Evolutionary conservation across 2,797 vertebrate genomes (phyloP).

Genomic region (Myiotriccus ornatus): DNA sequence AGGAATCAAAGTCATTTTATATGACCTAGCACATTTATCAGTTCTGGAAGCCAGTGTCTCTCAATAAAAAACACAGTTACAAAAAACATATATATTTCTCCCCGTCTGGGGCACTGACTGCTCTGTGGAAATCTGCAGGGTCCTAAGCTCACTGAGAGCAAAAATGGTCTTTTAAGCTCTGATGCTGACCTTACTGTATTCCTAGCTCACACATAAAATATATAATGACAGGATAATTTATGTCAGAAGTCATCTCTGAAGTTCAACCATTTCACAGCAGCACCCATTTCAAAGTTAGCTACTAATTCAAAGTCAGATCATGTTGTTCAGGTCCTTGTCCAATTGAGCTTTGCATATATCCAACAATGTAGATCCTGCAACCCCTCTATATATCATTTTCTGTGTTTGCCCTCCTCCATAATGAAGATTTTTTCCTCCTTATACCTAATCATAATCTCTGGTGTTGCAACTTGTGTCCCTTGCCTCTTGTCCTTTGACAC

Average conservation of each 20-base stretch:
- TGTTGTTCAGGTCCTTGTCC: neutral
- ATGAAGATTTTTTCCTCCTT: neutral
- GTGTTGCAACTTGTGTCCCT: neutral
- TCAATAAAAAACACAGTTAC: neutral
- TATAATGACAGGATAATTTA: neutral
- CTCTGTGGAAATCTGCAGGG: neutral
- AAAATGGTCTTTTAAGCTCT: neutral
- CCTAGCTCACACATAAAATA: neutral
- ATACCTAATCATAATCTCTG: neutral
- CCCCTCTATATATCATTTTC: neutral
- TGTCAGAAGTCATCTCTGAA: neutral
- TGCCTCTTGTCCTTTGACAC: neutral
- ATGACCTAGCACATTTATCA: neutral
- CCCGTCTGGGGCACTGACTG: neutral
- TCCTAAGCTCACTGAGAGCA: neutral
- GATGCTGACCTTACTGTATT: neutral
- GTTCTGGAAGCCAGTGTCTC: neutral
- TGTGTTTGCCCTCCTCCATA: neutral
- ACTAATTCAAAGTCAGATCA: conserved; percentile 13
- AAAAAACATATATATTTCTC: neutral
- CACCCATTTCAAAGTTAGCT: neutral
- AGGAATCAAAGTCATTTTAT: neutral
- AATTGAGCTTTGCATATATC: neutral
- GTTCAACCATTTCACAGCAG: neutral
- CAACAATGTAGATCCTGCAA: neutral